phyloP scores from a whole-genome alignment of 2,113 vertebrate genomes.

The Prunella fulvescens region DNA sequence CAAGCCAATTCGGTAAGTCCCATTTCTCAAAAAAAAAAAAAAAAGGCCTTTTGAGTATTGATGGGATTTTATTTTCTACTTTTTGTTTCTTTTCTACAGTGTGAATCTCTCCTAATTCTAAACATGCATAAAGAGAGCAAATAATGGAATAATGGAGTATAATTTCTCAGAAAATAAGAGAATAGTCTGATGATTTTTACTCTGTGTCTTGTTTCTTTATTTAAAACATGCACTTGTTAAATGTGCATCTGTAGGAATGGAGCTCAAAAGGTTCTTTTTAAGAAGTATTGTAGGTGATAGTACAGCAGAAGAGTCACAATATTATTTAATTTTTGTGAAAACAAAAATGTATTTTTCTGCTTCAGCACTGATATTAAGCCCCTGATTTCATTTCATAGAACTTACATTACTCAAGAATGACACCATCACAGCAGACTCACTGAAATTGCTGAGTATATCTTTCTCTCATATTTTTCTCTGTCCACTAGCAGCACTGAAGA shows the following conservation, averaged over 20 bases:
- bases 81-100: background rate
- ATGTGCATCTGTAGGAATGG: background rate
- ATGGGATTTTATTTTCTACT: background rate
- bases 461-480: background rate
- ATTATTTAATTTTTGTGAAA: background rate
- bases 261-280: background rate
- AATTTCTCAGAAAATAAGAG: background rate
- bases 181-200: background rate
- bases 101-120: background rate
- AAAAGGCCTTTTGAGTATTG: background rate
- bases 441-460: background rate
- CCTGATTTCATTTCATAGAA: background rate
- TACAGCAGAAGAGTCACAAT: background rate
- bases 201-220: background rate
- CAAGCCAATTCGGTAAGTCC: constrained; percentile 94
- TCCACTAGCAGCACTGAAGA: background rate
- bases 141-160: background rate
- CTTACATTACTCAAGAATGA: background rate
- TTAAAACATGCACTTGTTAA: background rate
- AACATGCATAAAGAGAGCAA: background rate
- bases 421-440: background rate
- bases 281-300: background rate
- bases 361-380: background rate
- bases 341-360: background rate
- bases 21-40: background rate